Conservation (phyloP, 2,797 vertebrate genomes). For the Acanthurus lineatus region DNA sequence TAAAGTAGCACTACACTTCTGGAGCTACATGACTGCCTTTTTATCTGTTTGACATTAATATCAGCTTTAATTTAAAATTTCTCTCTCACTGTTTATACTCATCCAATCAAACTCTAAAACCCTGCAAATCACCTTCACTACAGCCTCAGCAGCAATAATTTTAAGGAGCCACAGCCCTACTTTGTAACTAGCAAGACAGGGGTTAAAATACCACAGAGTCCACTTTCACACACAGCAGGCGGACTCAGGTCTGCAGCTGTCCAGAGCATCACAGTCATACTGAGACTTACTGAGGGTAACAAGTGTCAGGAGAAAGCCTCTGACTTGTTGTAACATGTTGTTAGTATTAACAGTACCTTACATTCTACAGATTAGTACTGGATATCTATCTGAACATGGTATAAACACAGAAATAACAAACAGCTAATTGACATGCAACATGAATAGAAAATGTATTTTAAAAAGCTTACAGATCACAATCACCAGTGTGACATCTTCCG, state of each 20-base stretch:
- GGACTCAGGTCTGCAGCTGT: constrained; percentile 68
- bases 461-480: constrained; percentile 62
- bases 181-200: constrained; percentile 36
- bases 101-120: constrained; percentile 12
- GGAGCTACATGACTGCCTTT: background rate
- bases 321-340: background rate
- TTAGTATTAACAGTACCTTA: background rate
- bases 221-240: constrained; percentile 52
- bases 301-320: constrained; percentile 22
- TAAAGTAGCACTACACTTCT: constrained; percentile 32
- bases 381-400: background rate
- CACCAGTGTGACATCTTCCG: constrained; percentile 60
- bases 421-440: constrained; percentile 21
- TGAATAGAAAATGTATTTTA: constrained; percentile 43
- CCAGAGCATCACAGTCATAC: constrained; percentile 36
- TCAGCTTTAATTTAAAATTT: constrained; percentile 12
- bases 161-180: constrained; percentile 29
- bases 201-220: constrained; percentile 70
- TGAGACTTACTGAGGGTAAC: constrained; percentile 20
- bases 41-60: background rate
- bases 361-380: background rate
- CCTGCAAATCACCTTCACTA: constrained; percentile 14
- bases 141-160: constrained; percentile 34
- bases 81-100: constrained; percentile 2
- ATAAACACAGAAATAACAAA: constrained; percentile 23